These are phyloP conservation scores for Lates calcarifer DNA, from an alignment of 2,113 vertebrate species.

Conservation along the genomic window DNA sequence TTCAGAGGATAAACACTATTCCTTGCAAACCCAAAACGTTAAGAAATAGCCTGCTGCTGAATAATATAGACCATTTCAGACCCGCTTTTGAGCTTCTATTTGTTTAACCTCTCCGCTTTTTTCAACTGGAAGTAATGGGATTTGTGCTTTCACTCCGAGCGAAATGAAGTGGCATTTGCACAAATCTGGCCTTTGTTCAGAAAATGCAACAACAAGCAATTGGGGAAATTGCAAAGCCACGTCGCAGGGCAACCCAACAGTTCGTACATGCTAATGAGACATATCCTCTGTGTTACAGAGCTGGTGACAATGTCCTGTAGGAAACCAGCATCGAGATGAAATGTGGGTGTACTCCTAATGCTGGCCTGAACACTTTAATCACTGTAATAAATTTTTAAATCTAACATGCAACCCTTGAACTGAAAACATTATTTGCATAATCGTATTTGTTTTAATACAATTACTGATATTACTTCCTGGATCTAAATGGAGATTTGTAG, in stretches of 20 bases:
- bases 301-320: slow-evolving; percentile 35
- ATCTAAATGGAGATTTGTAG: slow-evolving; percentile 1
- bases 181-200: slow-evolving; percentile 86
- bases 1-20: slow-evolving; percentile 83
- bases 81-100: slow-evolving; percentile 72
- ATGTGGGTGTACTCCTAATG: neutral
- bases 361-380: neutral
- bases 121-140: slow-evolving; percentile 83
- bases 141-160: slow-evolving; percentile 80
- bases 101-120: slow-evolving; percentile 82
- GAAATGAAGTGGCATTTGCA: slow-evolving; percentile 85
- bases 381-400: neutral
- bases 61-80: slow-evolving; percentile 74
- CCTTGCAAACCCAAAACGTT: slow-evolving; percentile 73
- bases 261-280: slow-evolving; percentile 75
- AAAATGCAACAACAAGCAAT: slow-evolving; percentile 78
- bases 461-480: slow-evolving; percentile 27
- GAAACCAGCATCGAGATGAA: slow-evolving; percentile 25
- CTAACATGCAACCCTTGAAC: neutral
- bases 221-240: slow-evolving; percentile 73
- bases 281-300: slow-evolving; percentile 48
- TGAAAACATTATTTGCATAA: neutral
- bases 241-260: slow-evolving; percentile 64
- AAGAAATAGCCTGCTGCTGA: slow-evolving; percentile 75
- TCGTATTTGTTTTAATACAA: neutral